A percentile compares a stretch with the other conserved stretches of the same genome.
phyloP scores from a whole-genome alignment of 35 echinoderm and acorn worm species.

The Apostichopus californicus region DNA sequence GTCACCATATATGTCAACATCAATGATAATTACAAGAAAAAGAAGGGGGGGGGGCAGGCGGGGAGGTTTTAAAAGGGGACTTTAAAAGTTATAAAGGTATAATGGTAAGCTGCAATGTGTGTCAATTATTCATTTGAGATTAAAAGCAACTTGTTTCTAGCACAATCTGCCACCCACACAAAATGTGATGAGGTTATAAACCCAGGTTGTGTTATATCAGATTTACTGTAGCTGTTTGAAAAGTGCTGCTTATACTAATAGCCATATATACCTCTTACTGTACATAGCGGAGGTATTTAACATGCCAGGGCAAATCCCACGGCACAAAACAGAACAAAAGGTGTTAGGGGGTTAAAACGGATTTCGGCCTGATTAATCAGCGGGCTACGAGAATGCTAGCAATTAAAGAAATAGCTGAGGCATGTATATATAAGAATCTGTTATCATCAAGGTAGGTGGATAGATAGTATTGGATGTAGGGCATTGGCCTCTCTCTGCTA shows the following conservation, averaged over 20 bases:
- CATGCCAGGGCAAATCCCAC: neutral
- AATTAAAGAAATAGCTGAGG: neutral
- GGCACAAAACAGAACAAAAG: neutral
- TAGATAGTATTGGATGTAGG: neutral
- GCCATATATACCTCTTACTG: neutral
- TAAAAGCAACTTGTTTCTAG: slow-evolving; percentile 11
- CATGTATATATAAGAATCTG: neutral
- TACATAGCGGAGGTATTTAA: neutral
- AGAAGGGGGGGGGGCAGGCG: too few relatives aligned
- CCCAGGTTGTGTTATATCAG: too few relatives aligned
- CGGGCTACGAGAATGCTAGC: neutral
- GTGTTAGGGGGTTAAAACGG: neutral
- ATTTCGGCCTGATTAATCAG: slow-evolving; percentile 30
- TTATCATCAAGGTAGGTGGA: neutral
- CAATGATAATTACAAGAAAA: too few relatives aligned
- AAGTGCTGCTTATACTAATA: too few relatives aligned
- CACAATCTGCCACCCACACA: neutral
- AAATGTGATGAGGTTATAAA: neutral
- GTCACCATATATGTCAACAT: too few relatives aligned
- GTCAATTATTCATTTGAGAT: slow-evolving; percentile 17
- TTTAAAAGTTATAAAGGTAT: too few relatives aligned
- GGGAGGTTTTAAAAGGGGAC: too few relatives aligned
- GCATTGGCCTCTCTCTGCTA: neutral
- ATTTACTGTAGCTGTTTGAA: neutral
- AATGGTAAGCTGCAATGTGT: slow-evolving; percentile 17